These are phyloP conservation scores for rabbit (Oryctolagus cuniculus) DNA, from an alignment of 2,113 vertebrate species.

Conservation along the genomic window mOryCun1.1 NC_091434.1:39447001-39447500, in stretches of 20 bases:
- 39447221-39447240: not conserved
- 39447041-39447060: not conserved
- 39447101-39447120: not conserved
- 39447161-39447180: not conserved
- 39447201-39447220: not conserved
- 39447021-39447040: not conserved
- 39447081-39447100: not conserved
- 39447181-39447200: not conserved
- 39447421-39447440: not conserved
- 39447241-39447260: not conserved
- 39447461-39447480: too few relatives aligned
- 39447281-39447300: not conserved
- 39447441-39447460: not conserved
- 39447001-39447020: not conserved
- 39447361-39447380: too few relatives aligned
- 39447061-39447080: not conserved
- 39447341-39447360: too few relatives aligned
- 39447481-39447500: too few relatives aligned
- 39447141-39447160: not conserved
- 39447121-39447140: not conserved
- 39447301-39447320: too few relatives aligned
- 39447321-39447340: too few relatives aligned
- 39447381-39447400: too few relatives aligned
- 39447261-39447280: conserved; percentile 36
- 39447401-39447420: too few relatives aligned